These are phyloP conservation scores for Drosophila repletoides DNA, from an alignment of 1,140 invertebrate species.

Conservation along the genomic window DNA sequence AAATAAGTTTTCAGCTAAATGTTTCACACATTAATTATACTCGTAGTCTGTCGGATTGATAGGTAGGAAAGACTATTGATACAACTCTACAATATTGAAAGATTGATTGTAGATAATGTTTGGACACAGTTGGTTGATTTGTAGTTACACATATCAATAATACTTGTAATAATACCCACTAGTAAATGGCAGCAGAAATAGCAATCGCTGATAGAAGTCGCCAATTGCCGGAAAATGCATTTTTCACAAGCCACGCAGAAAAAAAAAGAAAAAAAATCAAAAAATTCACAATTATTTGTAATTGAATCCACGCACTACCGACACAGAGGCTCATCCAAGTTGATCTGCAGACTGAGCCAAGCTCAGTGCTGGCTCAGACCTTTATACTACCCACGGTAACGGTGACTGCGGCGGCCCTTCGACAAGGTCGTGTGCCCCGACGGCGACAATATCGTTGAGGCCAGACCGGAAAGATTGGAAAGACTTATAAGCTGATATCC, in stretches of 20 bases:
- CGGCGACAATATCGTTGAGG: constrained; percentile 9
- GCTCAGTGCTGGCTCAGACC: constrained; percentile 36
- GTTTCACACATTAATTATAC: too few species aligned
- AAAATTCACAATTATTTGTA: background rate
- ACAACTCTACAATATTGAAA: constrained; percentile 15
- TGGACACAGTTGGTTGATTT: constrained; percentile 62
- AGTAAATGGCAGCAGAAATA: constrained; percentile 63
- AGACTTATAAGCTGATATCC: background rate
- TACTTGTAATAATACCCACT: constrained; percentile 53
- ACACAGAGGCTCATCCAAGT: constrained; percentile 52
- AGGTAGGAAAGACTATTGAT: constrained; percentile 22
- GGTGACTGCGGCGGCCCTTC: constrained; percentile 11
- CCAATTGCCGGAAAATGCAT: constrained; percentile 69
- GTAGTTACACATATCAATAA: constrained; percentile 33
- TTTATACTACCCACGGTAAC: constrained; percentile 44
- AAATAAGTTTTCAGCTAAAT: too few species aligned
- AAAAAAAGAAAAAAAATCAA: too few species aligned
- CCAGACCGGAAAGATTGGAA: background rate
- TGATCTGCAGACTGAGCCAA: constrained; percentile 55
- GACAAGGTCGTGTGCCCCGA: constrained; percentile 12
- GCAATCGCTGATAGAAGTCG: constrained; percentile 65
- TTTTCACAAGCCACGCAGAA: constrained; percentile 32
- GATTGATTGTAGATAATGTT: constrained; percentile 28
- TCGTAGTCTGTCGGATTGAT: constrained; percentile 19
- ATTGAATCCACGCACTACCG: constrained; percentile 12